Evolutionary conservation across 2,113 vertebrate genomes (phyloP).

Genomic region (Apteryx owenii): DNA sequence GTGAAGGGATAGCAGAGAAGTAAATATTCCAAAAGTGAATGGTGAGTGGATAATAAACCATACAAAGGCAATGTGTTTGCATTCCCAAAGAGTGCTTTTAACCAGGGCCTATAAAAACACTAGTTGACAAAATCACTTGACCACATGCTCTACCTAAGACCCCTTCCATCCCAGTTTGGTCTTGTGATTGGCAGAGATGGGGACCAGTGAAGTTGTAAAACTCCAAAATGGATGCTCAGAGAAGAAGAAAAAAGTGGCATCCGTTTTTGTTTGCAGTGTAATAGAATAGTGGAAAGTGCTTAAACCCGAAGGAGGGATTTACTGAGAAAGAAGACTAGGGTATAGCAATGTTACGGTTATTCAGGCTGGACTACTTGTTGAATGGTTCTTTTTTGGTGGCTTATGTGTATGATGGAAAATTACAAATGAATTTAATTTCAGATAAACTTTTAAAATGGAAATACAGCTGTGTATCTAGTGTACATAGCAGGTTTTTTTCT

Average conservation of each 20-base stretch:
- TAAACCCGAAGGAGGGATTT: not conserved
- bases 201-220: not conserved
- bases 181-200: not conserved
- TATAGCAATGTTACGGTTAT: not conserved
- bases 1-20: not conserved
- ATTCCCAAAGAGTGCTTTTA: not conserved
- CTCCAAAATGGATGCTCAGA: not conserved
- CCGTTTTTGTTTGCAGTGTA: not conserved
- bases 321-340: not conserved
- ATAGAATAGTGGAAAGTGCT: not conserved
- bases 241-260: not conserved
- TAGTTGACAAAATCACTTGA: not conserved
- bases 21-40: not conserved
- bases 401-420: not conserved
- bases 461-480: not conserved
- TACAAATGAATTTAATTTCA: not conserved
- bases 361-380: not conserved
- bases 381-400: not conserved
- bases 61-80: not conserved
- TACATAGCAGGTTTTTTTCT: not conserved
- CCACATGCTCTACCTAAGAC: not conserved
- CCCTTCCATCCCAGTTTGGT: not conserved
- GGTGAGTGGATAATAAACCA: not conserved
- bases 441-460: not conserved
- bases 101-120: not conserved